These are phyloP conservation scores for Elgaria multicarinata DNA, from an alignment of 2,113 vertebrate species.

Conservation along the genomic window DNA sequence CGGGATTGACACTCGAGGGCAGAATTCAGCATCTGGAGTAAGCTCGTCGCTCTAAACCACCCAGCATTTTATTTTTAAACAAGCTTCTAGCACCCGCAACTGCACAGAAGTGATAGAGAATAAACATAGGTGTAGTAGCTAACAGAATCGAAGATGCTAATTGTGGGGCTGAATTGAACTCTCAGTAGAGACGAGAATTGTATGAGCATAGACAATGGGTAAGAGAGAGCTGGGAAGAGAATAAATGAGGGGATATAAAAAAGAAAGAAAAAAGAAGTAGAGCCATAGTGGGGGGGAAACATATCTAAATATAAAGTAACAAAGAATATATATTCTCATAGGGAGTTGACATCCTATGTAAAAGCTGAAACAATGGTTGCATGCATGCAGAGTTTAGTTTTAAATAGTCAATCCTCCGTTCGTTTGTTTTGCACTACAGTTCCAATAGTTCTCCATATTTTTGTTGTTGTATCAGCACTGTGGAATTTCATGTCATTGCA, in stretches of 20 bases:
- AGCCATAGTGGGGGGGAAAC: not conserved
- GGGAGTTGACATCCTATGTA: not conserved
- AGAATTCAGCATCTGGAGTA: constrained; percentile 14
- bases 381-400: not conserved
- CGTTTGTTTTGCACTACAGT: not conserved
- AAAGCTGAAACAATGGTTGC: not conserved
- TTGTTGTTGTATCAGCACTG: not conserved
- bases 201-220: too few relatives aligned
- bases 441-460: not conserved
- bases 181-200: not conserved
- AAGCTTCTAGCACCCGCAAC: not conserved
- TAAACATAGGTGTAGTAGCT: not conserved
- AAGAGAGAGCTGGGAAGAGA: not conserved
- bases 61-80: not conserved
- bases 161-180: not conserved
- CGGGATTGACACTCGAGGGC: constrained; percentile 15
- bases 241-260: not conserved
- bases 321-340: not conserved
- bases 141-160: not conserved
- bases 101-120: not conserved
- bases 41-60: not conserved
- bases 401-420: not conserved
- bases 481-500: not conserved
- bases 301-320: not conserved
- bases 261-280: not conserved